Evolutionary conservation across 1,140 invertebrate genomes (phyloP).

Genomic region (Schlechtendalia chinensis): DNA sequence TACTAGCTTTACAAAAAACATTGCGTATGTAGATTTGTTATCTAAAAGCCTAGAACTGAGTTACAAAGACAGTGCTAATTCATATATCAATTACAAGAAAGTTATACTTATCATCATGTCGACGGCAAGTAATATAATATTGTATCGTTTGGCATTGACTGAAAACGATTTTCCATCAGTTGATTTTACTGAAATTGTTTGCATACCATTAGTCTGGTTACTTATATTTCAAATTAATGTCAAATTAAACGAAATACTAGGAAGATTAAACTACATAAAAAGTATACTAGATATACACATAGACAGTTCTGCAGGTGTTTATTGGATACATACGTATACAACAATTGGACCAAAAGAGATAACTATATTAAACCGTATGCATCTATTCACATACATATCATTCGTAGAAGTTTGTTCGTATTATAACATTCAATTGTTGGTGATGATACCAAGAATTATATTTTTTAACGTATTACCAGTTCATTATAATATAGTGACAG

Average conservation of each 20-base stretch:
- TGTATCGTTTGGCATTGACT: conserved; percentile 23
- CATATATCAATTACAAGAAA: conserved; percentile 3
- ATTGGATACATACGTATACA: conserved; percentile 30
- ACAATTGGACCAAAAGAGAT: conserved; percentile 31
- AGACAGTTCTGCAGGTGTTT: not conserved
- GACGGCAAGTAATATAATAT: conserved; percentile 7
- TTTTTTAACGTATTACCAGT: conserved; percentile 46
- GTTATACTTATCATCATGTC: not conserved
- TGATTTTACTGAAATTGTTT: conserved; percentile 31
- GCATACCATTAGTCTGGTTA: conserved; percentile 47
- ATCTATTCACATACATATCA: conserved; percentile 46
- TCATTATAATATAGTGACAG: conserved; percentile 49
- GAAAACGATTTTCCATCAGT: conserved; percentile 38
- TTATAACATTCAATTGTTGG: conserved; percentile 46
- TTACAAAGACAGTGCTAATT: conserved; percentile 27
- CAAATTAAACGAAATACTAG: conserved; percentile 43
- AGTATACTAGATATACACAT: conserved; percentile 29
- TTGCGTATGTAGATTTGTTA: conserved; percentile 4
- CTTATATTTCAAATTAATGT: conserved; percentile 45
- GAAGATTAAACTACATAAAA: conserved; percentile 39
- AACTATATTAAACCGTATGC: conserved; percentile 33
- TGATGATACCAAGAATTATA: conserved; percentile 41
- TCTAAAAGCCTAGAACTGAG: conserved; percentile 23
- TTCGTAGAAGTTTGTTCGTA: conserved; percentile 27
- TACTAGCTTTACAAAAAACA: conserved; percentile 38